Percentiles rank a stretch among this genome's conserved stretches.
phyloP scores from a whole-genome alignment of 2,888 invertebrate genomes.

The Folsomia manolachei region DNA sequence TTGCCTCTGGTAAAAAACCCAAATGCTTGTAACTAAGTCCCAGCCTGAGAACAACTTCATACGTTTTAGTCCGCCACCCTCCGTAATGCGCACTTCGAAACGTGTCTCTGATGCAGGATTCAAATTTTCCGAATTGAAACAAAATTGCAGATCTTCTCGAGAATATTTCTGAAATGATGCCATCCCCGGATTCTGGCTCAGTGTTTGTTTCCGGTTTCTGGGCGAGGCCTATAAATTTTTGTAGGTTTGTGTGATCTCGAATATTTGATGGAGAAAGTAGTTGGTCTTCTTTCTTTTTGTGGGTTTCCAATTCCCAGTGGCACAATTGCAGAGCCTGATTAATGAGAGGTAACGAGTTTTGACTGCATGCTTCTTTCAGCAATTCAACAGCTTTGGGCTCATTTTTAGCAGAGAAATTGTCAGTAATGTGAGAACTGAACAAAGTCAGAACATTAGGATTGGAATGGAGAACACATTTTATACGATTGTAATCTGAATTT shows the following conservation, averaged over 20 bases:
- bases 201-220: not conserved
- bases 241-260: not conserved
- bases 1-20: conserved; percentile 10
- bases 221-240: not conserved
- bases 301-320: not conserved
- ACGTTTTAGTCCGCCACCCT: not conserved
- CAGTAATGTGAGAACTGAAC: not conserved
- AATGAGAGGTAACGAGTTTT: not conserved
- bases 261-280: not conserved
- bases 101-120: conserved; percentile 16
- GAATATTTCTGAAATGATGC: conserved; percentile 30
- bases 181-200: too few relatives aligned
- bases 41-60: conserved; percentile 16
- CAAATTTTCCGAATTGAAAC: conserved; percentile 11
- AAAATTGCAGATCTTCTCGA: conserved; percentile 25
- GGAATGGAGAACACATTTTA: conserved; percentile 24
- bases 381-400: not conserved
- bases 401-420: not conserved
- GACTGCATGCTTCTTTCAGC: not conserved
- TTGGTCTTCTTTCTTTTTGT: not conserved
- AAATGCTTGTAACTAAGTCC: conserved; percentile 24
- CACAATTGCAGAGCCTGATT: conserved; percentile 8
- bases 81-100: conserved; percentile 24
- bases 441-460: conserved; percentile 1
- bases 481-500: conserved; percentile 29